Evolutionary conservation across 2,113 vertebrate genomes (phyloP), one percentile per base, ranked within the genome.

Genomic region (Triplophysa tibetana): DNA sequence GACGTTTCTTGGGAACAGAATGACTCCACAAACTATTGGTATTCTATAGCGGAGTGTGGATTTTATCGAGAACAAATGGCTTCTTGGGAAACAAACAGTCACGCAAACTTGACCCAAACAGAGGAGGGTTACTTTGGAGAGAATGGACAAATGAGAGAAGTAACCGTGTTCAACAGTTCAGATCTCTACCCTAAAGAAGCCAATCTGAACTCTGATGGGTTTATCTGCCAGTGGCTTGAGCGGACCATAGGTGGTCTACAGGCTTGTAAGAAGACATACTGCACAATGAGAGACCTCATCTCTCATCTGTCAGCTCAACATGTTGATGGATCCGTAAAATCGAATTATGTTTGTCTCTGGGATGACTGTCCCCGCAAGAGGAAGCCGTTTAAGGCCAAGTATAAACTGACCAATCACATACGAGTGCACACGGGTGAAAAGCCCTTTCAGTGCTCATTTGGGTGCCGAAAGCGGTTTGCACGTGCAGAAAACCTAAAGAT

Each of bases 241-340:
- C 6, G 13, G 16, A 16, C 6, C 81, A 65, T 82, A 88, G 84
- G 88, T 92, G 64, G 54, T 58, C 19, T 2, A 9, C 90, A 93
- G 75, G 94, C 94, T 81, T 92, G 70, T 60, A 17, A 89, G 68
- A 92, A 93, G 90, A 94, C 93, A 89, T 82, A 41, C 69, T 26
- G 68, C 50, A 78, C 61, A n/a, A 78, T 82, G 69, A 63, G 65
- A 8, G 81, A 94, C 86, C 89, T 95, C 87, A 94, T 94, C 79
- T 93, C 86, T 88, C 94, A 95, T 90, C 92, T 95, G 88, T 93
- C 92, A 33, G 92, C 92, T 87, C 93, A 95, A 88, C 94, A 95
- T 89, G 94, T 95, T 87, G 94, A 94, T 74, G 94, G 94, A 79
- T 92, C 94, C 2, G 94, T 94, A 86, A 93, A 95, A 82, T 93